A percentile compares a stretch with the other conserved stretches of the same genome.
Evolutionary conservation across 2,113 vertebrate genomes (phyloP).

Genomic region (Phyllostomus discolor): DNA sequence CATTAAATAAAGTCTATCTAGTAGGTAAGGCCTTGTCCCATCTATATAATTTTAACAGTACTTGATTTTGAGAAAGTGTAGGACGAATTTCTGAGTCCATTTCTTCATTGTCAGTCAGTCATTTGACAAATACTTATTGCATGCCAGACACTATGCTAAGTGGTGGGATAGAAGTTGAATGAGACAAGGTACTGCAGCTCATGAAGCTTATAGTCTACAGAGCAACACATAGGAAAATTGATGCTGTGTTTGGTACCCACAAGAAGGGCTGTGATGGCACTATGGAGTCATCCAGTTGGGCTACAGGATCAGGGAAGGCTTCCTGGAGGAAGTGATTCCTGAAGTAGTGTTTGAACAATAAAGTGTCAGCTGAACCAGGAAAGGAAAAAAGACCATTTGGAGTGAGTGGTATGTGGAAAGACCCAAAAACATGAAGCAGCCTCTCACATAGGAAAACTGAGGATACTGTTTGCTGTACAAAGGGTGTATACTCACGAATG

Average conservation of each 20-base stretch:
- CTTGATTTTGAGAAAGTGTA: not conserved
- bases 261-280: not conserved
- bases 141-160: not conserved
- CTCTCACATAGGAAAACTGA: not conserved
- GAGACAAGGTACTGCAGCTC: not conserved
- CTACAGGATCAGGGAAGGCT: not conserved
- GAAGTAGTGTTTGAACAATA: not conserved
- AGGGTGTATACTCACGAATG: not conserved
- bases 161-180: not conserved
- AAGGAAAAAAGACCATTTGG: not conserved
- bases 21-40: not conserved
- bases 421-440: not conserved
- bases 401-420: not conserved
- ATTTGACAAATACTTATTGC: not conserved
- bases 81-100: not conserved
- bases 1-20: not conserved
- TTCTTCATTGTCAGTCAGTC: not conserved
- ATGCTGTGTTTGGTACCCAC: not conserved
- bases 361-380: not conserved
- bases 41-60: not conserved
- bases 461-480: not conserved
- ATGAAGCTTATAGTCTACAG: not conserved
- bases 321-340: not conserved
- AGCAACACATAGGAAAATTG: not conserved
- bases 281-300: not conserved